Base-by-base conservation (phyloP, 2,113 vertebrate species). In the Periophthalmus modestus region DNA sequence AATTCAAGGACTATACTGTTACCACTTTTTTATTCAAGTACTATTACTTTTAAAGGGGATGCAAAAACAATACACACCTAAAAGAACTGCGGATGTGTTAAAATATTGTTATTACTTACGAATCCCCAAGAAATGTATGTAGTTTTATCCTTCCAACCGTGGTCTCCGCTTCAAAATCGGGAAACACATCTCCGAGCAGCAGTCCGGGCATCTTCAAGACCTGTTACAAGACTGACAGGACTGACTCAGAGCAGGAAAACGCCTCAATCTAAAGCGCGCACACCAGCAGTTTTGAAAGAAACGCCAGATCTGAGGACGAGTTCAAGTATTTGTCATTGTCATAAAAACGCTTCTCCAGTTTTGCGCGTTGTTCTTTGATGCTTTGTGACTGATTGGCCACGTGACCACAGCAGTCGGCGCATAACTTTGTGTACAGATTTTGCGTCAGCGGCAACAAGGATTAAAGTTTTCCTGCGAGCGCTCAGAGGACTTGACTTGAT, bases 81-180 rank as follows among this genome's bases (percentile, higher is more conserved):
- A 43, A 43, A 43, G 28, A 28, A 28, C 28, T 28, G 2, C 1
- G 39, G 39, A 9, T 43, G 39, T 10, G 10, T 7, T 43, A 9
- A 43, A 43, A 43, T 43, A 43, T 10, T 43, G 7, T 9, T 52
- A 52, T 52, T 7, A 87, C 97, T 98, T 88, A 98, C 97, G 94
- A 95, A 84, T 95, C 91, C 70, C 95, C 96, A 19, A 98, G 88
- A 84, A 92, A 97, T 13, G 97, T 93, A 21, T 98, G 95, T 73
- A 97, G 91, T 58, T 93, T 92, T 66, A 98, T 94, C 47, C 55
- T 89, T 6, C 97, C 97, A 9, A 87, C 10, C 0, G 96, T 97
- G 23, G 94, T 95, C 1, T 96, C 94, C n/a, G 95, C 95, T 74
- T 97, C 94, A 61, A 98, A 97, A 86, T 98, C 79, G 16, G 97